Conservation (phyloP, 2,888 invertebrate genomes). For the Hofmannophila pseudospretella region DNA sequence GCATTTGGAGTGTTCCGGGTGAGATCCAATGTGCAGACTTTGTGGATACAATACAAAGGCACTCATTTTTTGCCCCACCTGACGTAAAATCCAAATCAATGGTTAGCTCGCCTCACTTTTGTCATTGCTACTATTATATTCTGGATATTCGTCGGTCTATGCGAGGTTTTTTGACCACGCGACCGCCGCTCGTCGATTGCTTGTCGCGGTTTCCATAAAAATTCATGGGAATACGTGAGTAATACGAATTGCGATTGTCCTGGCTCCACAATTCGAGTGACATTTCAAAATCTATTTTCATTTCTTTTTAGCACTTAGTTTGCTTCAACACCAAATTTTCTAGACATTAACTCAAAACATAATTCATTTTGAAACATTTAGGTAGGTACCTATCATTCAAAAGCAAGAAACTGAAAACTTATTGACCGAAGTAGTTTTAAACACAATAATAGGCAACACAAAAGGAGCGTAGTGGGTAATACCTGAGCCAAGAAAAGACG, state of each 20-base stretch:
- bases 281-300: too few species aligned
- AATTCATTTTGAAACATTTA: too few species aligned
- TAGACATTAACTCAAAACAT: too few species aligned
- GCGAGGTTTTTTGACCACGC: slow-evolving; percentile 41
- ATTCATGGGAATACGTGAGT: slow-evolving; percentile 38
- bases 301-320: too few species aligned
- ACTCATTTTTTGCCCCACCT: slow-evolving; percentile 53
- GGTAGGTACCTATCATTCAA: too few species aligned
- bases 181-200: slow-evolving; percentile 29
- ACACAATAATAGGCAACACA: slow-evolving; percentile 6
- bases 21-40: slow-evolving; percentile 56
- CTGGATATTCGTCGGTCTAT: slow-evolving; percentile 39
- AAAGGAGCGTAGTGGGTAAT: slow-evolving; percentile 16
- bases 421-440: too few species aligned
- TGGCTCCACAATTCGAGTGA: slow-evolving; percentile 13
- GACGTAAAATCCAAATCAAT: slow-evolving; percentile 72
- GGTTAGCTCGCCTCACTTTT: slow-evolving; percentile 71
- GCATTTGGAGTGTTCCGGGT: slow-evolving; percentile 36
- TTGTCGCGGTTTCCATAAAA: slow-evolving; percentile 42
- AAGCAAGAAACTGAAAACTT: too few species aligned
- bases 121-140: slow-evolving; percentile 67
- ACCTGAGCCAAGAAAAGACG: slow-evolving; percentile 37
- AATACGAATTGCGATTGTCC: slow-evolving; percentile 25
- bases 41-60: slow-evolving; percentile 61
- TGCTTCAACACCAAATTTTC: too few species aligned